Evolutionary conservation across 2,888 invertebrate species (phyloP).

Genomic region (Linyphia triangularis): DNA sequence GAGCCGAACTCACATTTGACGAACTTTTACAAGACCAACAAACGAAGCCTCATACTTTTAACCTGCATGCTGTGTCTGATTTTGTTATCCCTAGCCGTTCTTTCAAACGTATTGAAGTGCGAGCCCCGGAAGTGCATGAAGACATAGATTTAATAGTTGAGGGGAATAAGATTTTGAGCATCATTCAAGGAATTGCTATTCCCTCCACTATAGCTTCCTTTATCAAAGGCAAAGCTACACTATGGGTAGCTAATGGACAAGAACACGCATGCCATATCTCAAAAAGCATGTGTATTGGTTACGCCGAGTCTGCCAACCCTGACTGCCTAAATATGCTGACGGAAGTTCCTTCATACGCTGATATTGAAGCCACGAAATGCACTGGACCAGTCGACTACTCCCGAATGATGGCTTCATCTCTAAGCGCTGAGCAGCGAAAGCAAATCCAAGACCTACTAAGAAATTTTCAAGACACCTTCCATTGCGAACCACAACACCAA

Average conservation of each 20-base stretch:
- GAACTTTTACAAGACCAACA: background rate
- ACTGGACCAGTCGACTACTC: background rate
- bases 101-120: background rate
- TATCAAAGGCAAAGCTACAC: background rate
- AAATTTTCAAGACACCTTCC: background rate
- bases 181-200: background rate
- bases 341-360: too few species aligned
- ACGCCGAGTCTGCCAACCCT: background rate
- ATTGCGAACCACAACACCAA: too few species aligned
- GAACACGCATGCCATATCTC: background rate
- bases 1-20: background rate
- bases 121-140: background rate
- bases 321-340: background rate
- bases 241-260: background rate
- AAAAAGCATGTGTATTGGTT: background rate
- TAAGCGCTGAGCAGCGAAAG: background rate
- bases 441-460: background rate
- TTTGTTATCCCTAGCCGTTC: too few species aligned
- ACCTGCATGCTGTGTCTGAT: background rate
- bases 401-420: background rate
- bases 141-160: background rate
- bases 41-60: background rate
- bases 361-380: too few species aligned
- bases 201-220: background rate
- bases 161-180: background rate